These are phyloP conservation scores for Craniophora ligustri DNA, from an alignment of 2,888 invertebrate genomes.

Conservation along the genomic window DNA sequence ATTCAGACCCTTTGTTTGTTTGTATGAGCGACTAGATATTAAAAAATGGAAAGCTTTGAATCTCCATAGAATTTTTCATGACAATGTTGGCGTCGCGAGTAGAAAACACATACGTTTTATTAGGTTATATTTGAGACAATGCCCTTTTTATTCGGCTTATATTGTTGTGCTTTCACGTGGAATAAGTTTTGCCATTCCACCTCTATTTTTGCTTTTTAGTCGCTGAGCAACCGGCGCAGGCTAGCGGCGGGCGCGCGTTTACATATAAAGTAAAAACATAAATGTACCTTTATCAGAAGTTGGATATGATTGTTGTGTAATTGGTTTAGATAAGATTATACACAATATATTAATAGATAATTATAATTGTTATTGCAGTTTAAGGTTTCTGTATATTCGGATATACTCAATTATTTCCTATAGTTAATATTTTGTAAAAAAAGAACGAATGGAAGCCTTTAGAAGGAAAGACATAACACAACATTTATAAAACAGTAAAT, in stretches of 20 bases:
- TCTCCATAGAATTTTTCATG: slow-evolving; percentile 41
- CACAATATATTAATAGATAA: too few relatives aligned
- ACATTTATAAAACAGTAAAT: neutral
- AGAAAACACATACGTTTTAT: slow-evolving; percentile 51
- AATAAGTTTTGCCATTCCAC: slow-evolving; percentile 50
- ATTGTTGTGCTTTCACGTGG: slow-evolving; percentile 46
- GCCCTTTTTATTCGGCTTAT: slow-evolving; percentile 44
- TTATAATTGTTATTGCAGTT: too few relatives aligned
- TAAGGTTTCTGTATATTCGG: too few relatives aligned
- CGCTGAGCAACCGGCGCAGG: slow-evolving; percentile 28
- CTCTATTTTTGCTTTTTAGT: slow-evolving; percentile 46
- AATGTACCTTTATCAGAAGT: slow-evolving; percentile 13
- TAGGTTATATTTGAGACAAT: slow-evolving; percentile 53
- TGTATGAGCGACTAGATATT: slow-evolving; percentile 46
- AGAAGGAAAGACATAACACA: neutral
- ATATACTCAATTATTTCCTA: too few relatives aligned
- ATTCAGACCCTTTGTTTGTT: slow-evolving; percentile 59
- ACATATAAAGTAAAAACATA: slow-evolving; percentile 23
- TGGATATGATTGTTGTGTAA: slow-evolving; percentile 15
- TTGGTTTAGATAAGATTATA: slow-evolving; percentile 14
- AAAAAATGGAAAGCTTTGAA: slow-evolving; percentile 47
- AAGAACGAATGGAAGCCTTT: too few relatives aligned
- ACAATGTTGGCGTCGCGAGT: slow-evolving; percentile 30
- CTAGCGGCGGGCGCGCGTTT: slow-evolving; percentile 30
- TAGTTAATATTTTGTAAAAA: too few relatives aligned